Conservation (phyloP, 1,140 invertebrate genomes). For the Tigriopus japonicus region DNA sequence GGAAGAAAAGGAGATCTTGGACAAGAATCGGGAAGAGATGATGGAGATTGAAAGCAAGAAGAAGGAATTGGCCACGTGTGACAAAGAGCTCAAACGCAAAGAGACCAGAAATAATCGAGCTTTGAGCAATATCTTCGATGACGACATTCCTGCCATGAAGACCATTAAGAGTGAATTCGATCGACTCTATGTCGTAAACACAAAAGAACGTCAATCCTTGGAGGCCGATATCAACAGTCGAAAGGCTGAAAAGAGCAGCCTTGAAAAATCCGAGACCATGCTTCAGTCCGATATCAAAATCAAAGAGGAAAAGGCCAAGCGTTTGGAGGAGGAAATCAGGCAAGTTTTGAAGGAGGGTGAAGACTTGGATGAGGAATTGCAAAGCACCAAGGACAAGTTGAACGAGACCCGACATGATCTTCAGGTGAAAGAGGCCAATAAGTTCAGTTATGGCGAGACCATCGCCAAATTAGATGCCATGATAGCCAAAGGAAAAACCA, state of each 20-base stretch:
- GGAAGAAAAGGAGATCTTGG: not conserved
- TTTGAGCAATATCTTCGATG: not conserved
- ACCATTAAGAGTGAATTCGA: not conserved
- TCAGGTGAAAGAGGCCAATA: constrained; percentile 13
- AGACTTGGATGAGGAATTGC: not conserved
- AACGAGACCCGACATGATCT: not conserved
- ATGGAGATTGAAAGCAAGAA: not conserved
- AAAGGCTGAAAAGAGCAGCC: not conserved
- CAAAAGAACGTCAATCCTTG: not conserved
- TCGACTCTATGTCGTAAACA: not conserved
- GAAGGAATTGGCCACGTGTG: not conserved
- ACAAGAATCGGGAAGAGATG: not conserved
- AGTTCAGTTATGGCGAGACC: constrained; percentile 3
- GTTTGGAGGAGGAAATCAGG: not conserved
- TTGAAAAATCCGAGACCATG: not conserved
- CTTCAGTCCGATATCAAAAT: not conserved
- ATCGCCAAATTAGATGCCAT: not conserved
- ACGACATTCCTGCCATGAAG: not conserved
- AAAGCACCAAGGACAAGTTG: constrained; percentile 2
- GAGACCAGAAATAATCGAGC: not conserved
- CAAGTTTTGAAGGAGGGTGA: not conserved
- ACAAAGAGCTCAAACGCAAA: not conserved
- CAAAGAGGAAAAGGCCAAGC: not conserved
- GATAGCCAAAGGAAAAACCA: not conserved
- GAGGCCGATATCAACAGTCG: not conserved